A percentile compares a stretch with the other conserved stretches of the same genome.
Conservation (phyloP, 2,888 invertebrate genomes). For the Perithous albicinctus region DNA sequence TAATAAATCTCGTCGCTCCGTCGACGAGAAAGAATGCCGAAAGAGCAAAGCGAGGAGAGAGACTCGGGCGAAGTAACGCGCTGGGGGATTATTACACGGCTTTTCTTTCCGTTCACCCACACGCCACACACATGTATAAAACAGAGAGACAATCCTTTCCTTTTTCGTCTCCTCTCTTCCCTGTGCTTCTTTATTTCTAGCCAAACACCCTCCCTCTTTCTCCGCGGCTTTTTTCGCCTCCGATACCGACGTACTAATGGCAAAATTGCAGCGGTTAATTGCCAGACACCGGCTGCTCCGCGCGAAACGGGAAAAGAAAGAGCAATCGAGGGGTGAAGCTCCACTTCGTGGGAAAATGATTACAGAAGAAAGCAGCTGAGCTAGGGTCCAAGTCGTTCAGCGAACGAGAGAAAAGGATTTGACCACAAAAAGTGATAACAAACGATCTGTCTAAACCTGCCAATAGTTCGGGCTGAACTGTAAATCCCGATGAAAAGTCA, state of each 20-base stretch:
- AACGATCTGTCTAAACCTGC: constrained; percentile 4
- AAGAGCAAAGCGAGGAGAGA: constrained; percentile 57
- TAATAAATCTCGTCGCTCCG: constrained; percentile 78
- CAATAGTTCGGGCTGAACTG: constrained; percentile 3
- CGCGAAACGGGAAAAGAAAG: constrained; percentile 20
- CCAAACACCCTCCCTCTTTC: constrained; percentile 30
- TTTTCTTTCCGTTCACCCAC: constrained; percentile 48
- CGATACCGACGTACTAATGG: constrained; percentile 70
- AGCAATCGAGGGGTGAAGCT: constrained; percentile 39
- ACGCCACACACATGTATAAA: constrained; percentile 15
- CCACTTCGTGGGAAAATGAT: constrained; percentile 58
- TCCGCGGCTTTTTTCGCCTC: constrained; percentile 47
- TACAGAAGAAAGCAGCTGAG: constrained; percentile 34
- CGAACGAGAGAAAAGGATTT: constrained; percentile 13
- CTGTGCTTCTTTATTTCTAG: constrained; percentile 55
- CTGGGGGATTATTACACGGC: constrained; percentile 73
- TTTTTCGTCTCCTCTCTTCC: constrained; percentile 46
- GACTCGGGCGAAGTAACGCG: constrained; percentile 70
- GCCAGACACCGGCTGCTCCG: constrained; percentile 68
- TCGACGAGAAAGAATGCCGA: constrained; percentile 66
- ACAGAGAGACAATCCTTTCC: constrained; percentile 38
- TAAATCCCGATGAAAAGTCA: constrained; percentile 32
- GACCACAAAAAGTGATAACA: constrained; percentile 21
- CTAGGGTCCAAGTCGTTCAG: constrained; percentile 19
- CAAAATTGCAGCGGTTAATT: constrained; percentile 73